These are phyloP conservation scores for Columba livia DNA, from an alignment of 2,113 vertebrate species.

Conservation along the genomic window DNA sequence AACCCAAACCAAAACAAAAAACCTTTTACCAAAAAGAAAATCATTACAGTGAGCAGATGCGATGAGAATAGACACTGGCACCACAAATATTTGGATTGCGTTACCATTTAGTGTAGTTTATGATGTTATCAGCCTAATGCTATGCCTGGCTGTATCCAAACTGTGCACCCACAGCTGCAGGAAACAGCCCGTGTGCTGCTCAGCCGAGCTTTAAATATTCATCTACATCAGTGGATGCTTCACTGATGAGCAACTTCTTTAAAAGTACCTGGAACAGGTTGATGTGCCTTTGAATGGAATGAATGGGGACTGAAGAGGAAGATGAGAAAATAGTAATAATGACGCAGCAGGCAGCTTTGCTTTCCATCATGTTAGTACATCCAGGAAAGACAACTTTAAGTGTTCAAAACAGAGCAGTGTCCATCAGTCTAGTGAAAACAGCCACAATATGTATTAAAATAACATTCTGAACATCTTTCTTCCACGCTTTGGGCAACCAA, in stretches of 20 bases:
- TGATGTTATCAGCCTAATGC: constrained; percentile 8
- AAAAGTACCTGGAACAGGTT: not conserved
- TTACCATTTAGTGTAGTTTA: not conserved
- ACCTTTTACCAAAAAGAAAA: not conserved
- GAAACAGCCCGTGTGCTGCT: not conserved
- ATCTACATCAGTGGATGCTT: not conserved
- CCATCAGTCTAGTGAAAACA: not conserved
- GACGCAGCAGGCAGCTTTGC: not conserved
- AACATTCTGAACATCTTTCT: not conserved
- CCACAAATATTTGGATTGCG: not conserved
- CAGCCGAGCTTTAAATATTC: constrained; percentile 10
- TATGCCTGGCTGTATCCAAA: not conserved
- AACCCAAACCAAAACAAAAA: not conserved
- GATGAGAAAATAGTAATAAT: not conserved
- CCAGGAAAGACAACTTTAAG: not conserved
- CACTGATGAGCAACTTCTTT: not conserved
- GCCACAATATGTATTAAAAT: not conserved
- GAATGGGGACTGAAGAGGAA: not conserved
- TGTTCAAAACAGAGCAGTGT: not conserved
- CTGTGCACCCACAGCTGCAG: not conserved
- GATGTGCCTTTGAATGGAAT: not conserved
- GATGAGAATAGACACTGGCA: not conserved
- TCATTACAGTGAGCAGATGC: not conserved
- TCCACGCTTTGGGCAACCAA: not conserved
- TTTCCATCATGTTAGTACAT: not conserved